Evolutionary conservation across 2,797 vertebrate species (phyloP).

Genomic region (Cercopithecus mitis): DNA sequence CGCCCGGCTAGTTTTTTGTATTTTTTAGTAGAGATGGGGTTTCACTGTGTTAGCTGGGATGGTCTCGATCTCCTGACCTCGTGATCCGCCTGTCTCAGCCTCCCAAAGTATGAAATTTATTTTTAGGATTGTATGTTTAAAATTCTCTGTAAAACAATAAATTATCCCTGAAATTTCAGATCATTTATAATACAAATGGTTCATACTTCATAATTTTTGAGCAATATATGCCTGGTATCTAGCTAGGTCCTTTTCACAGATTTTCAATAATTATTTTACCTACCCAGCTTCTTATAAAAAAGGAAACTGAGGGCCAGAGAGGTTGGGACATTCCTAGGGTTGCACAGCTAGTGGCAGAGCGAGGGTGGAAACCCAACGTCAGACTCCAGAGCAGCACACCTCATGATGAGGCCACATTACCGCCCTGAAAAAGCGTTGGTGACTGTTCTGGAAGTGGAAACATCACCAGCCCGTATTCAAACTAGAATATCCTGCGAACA

Average conservation of each 20-base stretch:
- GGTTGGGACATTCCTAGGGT: not conserved
- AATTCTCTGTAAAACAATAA: not conserved
- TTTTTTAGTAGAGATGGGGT: too few species aligned
- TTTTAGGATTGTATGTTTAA: not conserved
- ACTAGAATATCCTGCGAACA: not conserved
- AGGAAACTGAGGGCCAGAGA: not conserved
- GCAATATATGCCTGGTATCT: not conserved
- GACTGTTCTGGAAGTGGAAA: not conserved
- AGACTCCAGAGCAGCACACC: not conserved
- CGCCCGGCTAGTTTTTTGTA: too few species aligned
- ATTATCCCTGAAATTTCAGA: not conserved
- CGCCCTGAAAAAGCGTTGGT: not conserved
- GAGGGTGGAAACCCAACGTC: not conserved
- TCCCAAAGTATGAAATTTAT: not conserved
- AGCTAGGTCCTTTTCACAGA: not conserved
- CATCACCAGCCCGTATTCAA: not conserved
- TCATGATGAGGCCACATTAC: accelerated
- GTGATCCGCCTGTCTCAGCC: too few species aligned
- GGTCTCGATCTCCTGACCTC: too few species aligned
- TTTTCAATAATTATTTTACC: not conserved
- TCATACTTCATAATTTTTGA: not conserved
- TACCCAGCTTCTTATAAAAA: not conserved
- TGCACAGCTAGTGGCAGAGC: not conserved
- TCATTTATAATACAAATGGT: not conserved
- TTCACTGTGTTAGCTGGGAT: too few species aligned